These are phyloP conservation scores for Toxotes chatareus DNA, from an alignment of 2,113 vertebrate genomes.

Conservation along the genomic window DNA sequence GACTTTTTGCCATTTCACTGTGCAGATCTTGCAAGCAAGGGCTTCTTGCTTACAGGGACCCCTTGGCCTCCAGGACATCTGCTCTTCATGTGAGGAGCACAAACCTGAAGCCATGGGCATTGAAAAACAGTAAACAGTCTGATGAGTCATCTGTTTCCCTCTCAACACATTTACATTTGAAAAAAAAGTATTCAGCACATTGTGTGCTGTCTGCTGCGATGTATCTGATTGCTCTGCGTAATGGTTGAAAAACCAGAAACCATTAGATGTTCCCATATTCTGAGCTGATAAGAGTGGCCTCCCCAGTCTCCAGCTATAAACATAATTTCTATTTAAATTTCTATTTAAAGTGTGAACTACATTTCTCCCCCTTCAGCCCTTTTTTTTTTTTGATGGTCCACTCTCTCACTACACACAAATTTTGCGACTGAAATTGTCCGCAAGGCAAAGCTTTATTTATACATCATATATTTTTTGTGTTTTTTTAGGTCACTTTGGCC, in stretches of 20 bases:
- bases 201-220: not conserved
- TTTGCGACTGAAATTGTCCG: not conserved
- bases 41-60: not conserved
- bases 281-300: not conserved
- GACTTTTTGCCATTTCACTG: conserved; percentile 43
- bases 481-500: not conserved
- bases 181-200: not conserved
- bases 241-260: not conserved
- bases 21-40: not conserved
- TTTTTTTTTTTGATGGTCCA: not conserved
- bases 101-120: not conserved
- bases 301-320: conserved; percentile 8
- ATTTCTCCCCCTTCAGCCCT: not conserved
- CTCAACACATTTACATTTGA: not conserved
- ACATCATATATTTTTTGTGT: not conserved
- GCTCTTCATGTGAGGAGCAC: not conserved
- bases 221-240: conserved; percentile 4
- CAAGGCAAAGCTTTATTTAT: not conserved
- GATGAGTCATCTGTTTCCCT: not conserved
- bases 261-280: not conserved
- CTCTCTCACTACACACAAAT: too few relatives aligned
- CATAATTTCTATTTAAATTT: conserved; percentile 5
- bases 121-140: not conserved
- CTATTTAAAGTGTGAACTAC: not conserved
- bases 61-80: not conserved